These are phyloP conservation scores for Cabera pusaria DNA, from an alignment of 2,888 invertebrate genomes.

Conservation along the genomic window DNA sequence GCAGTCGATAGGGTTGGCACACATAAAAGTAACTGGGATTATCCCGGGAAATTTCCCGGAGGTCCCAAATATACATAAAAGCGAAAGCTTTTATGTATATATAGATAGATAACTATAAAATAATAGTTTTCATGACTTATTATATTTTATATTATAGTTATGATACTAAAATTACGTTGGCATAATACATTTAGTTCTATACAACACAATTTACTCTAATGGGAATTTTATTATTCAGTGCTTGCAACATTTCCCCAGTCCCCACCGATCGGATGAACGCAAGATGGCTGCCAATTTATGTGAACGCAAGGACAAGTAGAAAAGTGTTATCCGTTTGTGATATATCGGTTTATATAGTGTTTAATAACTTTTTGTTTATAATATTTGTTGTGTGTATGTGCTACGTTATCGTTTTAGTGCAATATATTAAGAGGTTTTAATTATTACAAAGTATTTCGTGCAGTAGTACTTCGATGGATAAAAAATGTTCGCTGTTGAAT, in stretches of 20 bases:
- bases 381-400: slow-evolving; percentile 65
- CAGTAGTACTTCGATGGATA: slow-evolving; percentile 69
- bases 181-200: too few relatives aligned
- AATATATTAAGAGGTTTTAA: slow-evolving; percentile 72
- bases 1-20: too few relatives aligned
- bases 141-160: too few relatives aligned
- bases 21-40: too few relatives aligned
- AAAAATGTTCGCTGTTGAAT: slow-evolving; percentile 79
- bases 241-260: slow-evolving; percentile 57
- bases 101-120: too few relatives aligned
- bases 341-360: slow-evolving; percentile 68
- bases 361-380: slow-evolving; percentile 64
- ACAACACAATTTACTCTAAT: too few relatives aligned
- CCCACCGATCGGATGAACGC: slow-evolving; percentile 72
- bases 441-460: slow-evolving; percentile 71
- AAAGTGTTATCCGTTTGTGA: slow-evolving; percentile 74
- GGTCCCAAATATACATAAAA: too few relatives aligned
- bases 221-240: slow-evolving; percentile 19
- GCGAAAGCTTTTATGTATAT: too few relatives aligned
- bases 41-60: too few relatives aligned
- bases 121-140: too few relatives aligned
- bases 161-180: too few relatives aligned
- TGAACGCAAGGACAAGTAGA: slow-evolving; percentile 78
- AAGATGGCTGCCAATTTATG: slow-evolving; percentile 82
- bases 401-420: slow-evolving; percentile 61